Evolutionary conservation across 2,888 invertebrate genomes (phyloP), one percentile per base, ranked within the genome.

Genomic region (Ametastegia equiseti): DNA sequence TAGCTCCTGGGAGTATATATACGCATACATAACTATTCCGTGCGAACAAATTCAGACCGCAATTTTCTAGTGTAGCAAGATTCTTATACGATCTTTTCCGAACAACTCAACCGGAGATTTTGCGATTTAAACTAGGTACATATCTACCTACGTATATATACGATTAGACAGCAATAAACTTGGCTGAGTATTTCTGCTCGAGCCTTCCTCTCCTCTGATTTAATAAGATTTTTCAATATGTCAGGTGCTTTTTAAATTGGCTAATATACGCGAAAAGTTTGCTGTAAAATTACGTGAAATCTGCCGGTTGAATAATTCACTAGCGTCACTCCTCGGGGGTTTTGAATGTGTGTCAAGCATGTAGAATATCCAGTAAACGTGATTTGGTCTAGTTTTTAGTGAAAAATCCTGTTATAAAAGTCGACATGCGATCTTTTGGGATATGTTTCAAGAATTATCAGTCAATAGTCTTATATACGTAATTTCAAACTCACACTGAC

Each of bases 281-380:
- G 30, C 33, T 47, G 5, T 27, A 45, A 15, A 47, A 71, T 71
- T 47, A 33, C 42, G 71, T 47, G 3, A 71, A 71, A 71, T 6
- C 45, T 47, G 27, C 15, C 45, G 71, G 42, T 19, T 47, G 47
- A 71, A 71, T 71, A 71, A 71, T 71, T 47, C n/a, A 47, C 47
- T 19, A 71, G 45, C 27, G 27, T 47, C 19, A 47, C 30, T 71
- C 47, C 45, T n/a, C 71, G 7, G n/a, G n/a, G n/a, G n/a, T 71
- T 9, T 47, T 27, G 13, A 71, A 71, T 27, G 15, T 71, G 45
- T 71, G 45, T 71, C 47, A 30, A 47, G n/a, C 71, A 30, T 71
- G 7, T 7, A 11, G 11, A 47, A 47, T 71, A 6, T 45, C 9
- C 6, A 27, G 71, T 30, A 45, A 71, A 71, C 15, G 19, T 27